These are phyloP conservation scores for Pipa parva DNA, from an alignment of 2,113 vertebrate genomes.

Conservation along the genomic window DNA sequence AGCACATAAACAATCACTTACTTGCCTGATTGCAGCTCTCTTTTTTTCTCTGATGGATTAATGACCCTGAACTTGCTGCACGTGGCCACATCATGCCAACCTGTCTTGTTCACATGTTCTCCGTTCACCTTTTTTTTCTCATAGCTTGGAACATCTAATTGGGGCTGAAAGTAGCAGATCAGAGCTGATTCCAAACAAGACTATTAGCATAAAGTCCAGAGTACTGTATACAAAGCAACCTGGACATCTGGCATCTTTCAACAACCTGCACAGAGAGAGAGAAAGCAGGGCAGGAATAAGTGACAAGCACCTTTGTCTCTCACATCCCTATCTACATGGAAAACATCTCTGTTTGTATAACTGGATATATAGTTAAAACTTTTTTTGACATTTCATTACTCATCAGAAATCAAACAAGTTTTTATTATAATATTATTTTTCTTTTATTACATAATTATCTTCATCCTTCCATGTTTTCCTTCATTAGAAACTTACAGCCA, in stretches of 20 bases:
- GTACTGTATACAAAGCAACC: neutral
- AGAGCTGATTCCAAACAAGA: neutral
- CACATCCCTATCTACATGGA: neutral
- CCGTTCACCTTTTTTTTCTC: slow-evolving; percentile 11
- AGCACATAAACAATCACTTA: no score
- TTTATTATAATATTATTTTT: no score
- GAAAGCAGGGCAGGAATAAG: neutral
- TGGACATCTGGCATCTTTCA: slow-evolving; percentile 24
- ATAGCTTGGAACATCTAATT: slow-evolving; percentile 23
- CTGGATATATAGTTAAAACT: no score
- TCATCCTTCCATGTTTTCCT: no score
- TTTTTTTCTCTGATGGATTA: no score
- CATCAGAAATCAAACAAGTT: no score
- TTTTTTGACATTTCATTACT: no score
- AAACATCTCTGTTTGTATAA: no score
- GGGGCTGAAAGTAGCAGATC: slow-evolving; percentile 21
- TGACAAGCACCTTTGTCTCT: neutral
- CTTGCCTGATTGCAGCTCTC: no score
- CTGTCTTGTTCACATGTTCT: neutral
- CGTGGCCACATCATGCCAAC: neutral
- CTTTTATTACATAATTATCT: no score
- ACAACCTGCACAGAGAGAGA: neutral
- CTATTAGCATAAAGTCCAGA: neutral
- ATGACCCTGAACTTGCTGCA: neutral
- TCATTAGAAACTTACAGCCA: no score